These are phyloP conservation scores for Philhelius pedissequus DNA, from an alignment of 2,888 invertebrate genomes.

Conservation along the genomic window DNA sequence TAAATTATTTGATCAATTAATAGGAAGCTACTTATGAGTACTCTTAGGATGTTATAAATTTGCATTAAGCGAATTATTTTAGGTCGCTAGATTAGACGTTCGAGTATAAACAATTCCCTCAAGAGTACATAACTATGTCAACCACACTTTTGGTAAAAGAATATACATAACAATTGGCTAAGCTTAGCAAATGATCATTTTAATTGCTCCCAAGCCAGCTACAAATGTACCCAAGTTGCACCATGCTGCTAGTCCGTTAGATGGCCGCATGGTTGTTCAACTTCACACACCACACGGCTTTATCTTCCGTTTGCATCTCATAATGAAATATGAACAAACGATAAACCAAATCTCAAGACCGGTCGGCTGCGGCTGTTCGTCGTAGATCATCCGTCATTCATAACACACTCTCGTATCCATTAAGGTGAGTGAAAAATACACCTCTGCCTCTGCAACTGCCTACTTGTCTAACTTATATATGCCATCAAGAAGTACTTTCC, in stretches of 20 bases:
- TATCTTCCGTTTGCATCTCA: constrained; percentile 44
- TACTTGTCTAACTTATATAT: constrained; percentile 32
- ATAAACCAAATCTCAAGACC: constrained; percentile 33
- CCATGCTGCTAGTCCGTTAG: background rate
- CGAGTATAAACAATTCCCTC: too few relatives aligned
- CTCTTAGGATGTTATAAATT: too few relatives aligned
- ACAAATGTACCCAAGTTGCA: background rate
- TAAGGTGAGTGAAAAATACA: constrained; percentile 60
- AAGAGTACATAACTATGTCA: too few relatives aligned
- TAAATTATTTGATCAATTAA: too few relatives aligned
- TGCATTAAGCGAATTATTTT: too few relatives aligned
- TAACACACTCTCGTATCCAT: constrained; percentile 37
- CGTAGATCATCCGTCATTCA: constrained; percentile 63
- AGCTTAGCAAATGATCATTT: background rate
- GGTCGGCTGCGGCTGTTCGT: constrained; percentile 26
- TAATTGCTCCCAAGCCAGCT: constrained; percentile 1
- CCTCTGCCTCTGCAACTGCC: constrained; percentile 48
- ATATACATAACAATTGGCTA: background rate
- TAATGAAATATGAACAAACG: constrained; percentile 57
- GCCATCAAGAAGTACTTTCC: constrained; percentile 23
- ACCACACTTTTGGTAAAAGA: background rate
- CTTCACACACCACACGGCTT: background rate
- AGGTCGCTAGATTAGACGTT: too few relatives aligned
- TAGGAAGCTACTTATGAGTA: too few relatives aligned
- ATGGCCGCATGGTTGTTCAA: background rate